Percentiles rank a stretch among this genome's conserved stretches.
Conservation (phyloP, 92 coral and sea anemone species). For the Paramuricea clavata region DNA sequence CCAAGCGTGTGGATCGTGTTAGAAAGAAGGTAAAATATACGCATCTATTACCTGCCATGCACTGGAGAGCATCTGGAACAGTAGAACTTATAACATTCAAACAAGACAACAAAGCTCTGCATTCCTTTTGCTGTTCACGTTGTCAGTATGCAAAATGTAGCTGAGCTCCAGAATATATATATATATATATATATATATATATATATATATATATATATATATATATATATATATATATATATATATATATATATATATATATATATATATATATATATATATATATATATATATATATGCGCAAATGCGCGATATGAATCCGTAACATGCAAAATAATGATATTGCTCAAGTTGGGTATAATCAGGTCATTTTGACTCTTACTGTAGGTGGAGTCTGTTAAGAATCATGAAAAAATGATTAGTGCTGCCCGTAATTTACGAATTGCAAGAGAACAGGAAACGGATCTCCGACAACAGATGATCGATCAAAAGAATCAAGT, state of each 20-base stretch:
- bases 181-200: too few species aligned
- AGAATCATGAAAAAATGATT: slow-evolving; percentile 94
- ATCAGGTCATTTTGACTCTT: background rate
- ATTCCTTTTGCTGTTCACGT: background rate
- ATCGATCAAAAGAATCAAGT: slow-evolving; percentile 98
- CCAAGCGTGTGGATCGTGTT: slow-evolving; percentile 93
- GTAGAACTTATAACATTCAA: background rate
- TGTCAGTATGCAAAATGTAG: background rate
- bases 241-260: too few species aligned
- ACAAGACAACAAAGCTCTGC: background rate
- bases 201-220: too few species aligned
- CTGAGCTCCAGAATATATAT: background rate
- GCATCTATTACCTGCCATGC: background rate
- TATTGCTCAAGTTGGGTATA: background rate
- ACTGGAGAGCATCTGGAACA: background rate
- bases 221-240: too few species aligned
- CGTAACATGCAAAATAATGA: background rate
- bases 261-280: too few species aligned
- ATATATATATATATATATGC: too few species aligned
- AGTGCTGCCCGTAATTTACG: slow-evolving; percentile 94
- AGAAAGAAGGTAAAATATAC: slow-evolving; percentile 88
- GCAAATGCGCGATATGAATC: background rate
- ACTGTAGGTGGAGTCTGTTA: slow-evolving; percentile 85
- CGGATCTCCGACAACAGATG: slow-evolving; percentile 87
- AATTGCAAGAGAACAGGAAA: slow-evolving; percentile 93